These are phyloP conservation scores for Chrysolophus pictus DNA, from an alignment of 2,797 vertebrate genomes.

Conservation along the genomic window DNA sequence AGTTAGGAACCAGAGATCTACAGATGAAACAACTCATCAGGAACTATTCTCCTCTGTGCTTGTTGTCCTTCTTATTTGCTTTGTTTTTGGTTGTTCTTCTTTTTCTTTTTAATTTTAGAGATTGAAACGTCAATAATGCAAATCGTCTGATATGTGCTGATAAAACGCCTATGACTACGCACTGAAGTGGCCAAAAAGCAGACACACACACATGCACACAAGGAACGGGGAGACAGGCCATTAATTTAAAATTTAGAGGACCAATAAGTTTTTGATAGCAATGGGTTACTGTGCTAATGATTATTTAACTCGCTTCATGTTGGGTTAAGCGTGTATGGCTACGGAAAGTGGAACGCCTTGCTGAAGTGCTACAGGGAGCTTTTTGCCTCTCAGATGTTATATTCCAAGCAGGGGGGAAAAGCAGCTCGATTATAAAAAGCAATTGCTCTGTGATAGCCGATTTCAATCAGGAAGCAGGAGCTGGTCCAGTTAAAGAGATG, in stretches of 20 bases:
- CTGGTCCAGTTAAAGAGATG: neutral
- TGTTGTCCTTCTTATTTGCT: neutral
- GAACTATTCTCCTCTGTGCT: neutral
- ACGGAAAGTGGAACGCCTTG: conserved; percentile 14
- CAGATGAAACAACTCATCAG: neutral
- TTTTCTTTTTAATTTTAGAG: neutral
- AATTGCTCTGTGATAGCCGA: neutral
- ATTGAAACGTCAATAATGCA: conserved; percentile 65
- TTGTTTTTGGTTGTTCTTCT: neutral
- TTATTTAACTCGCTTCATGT: conserved; percentile 60
- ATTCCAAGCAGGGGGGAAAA: neutral
- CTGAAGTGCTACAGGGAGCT: neutral
- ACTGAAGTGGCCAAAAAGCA: conserved; percentile 33
- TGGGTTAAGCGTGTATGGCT: conserved; percentile 59
- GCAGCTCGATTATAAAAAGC: neutral
- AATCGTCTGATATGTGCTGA: neutral
- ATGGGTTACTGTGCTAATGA: conserved; percentile 63
- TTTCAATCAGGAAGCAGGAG: conserved; percentile 37
- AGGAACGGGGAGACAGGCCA: conserved; percentile 22
- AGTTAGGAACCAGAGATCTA: conserved; percentile 2
- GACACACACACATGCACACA: neutral
- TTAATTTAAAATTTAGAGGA: conserved; percentile 71
- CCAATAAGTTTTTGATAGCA: conserved; percentile 73
- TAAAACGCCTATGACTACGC: conserved; percentile 44
- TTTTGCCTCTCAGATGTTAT: conserved; percentile 43